A percentile compares a stretch with the other conserved stretches of the same genome.
Conservation (phyloP, 2,797 vertebrate genomes). For the Paedocypris micromegethes region DNA sequence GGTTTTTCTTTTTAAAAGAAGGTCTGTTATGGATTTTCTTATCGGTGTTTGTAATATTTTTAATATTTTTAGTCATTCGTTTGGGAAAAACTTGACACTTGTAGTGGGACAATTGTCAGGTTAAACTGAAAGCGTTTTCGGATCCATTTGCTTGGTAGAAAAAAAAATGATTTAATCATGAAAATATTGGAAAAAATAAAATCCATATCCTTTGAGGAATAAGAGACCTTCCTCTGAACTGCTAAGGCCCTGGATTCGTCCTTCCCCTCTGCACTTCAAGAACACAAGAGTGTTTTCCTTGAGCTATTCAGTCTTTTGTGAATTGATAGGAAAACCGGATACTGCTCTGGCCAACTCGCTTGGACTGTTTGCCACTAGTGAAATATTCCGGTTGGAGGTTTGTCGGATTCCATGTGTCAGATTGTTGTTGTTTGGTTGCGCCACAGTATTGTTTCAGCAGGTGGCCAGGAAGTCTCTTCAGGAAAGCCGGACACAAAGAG, state of each 20-base stretch:
- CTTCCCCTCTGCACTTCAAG: constrained; percentile 17
- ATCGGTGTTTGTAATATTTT: no score
- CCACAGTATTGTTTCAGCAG: constrained; percentile 67
- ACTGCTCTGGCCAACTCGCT: not conserved
- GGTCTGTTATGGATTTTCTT: not conserved
- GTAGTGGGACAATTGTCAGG: no score
- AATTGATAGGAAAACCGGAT: constrained; percentile 20
- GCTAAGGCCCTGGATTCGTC: constrained; percentile 13
- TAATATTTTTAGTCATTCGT: no score
- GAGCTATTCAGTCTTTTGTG: constrained; percentile 6
- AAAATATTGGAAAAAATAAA: no score
- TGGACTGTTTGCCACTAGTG: not conserved
- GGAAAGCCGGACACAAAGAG: constrained; percentile 61
- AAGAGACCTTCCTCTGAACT: constrained; percentile 19
- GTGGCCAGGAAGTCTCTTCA: constrained; percentile 69
- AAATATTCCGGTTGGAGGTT: not conserved
- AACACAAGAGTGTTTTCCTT: constrained; percentile 16
- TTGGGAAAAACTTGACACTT: no score
- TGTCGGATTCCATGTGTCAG: constrained; percentile 18
- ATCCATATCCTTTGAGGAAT: constrained; percentile 12
- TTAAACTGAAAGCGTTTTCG: no score
- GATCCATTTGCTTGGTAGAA: no score
- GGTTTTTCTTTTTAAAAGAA: not conserved
- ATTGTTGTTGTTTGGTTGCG: constrained; percentile 51
- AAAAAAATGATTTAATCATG: no score